Evolutionary conservation across 2,888 invertebrate species (phyloP), one percentile per base, ranked within the genome.

Genomic region (Hyposoter didymator): DNA sequence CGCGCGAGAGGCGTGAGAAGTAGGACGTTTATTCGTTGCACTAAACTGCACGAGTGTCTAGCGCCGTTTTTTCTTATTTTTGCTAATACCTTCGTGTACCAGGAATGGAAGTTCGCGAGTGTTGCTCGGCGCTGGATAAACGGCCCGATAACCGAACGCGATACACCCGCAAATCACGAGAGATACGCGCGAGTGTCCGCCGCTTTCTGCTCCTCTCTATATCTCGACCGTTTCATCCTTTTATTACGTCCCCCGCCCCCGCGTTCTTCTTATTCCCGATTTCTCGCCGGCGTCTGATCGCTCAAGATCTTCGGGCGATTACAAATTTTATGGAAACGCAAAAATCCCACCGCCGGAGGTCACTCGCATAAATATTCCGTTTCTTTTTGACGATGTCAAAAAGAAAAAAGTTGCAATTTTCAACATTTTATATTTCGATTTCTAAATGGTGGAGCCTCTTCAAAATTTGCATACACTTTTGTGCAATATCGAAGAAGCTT

Each of bases 1-100:
- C 74, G 79, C 82, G 73, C 67, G 19, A 78, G 59, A 74, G 78
- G 79, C 85, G 85, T 86, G 85, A 86, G 85, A 86, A 86, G 73
- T 81, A 81, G 85, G 78, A 78, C 85, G 84, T 74, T 78, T 78
- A 67, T 28, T 62, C 32, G 67, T 55, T 72, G 76, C 6, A n/a
- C 85, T 67, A 85, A 78, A 78, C 80, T 67, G 67, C 72, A 83
- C 76, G 55, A 84, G 35, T 72, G 32, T 78, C 70, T 45, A 22
- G 17, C 17, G 43, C 10, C 82, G 17, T 14, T 45, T 80, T 28
- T 59, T 28, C 69, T 45, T 14, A 59, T 59, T 28, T 59, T 45
- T 14, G 47, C 64, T 49, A 32, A 35, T 72, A 66, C 67, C 66
- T 55, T 39, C 49, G 8, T 59, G 47, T 76, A 85, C 76, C 67